Base-by-base conservation (phyloP, 2,113 vertebrate genomes). In the Apodemus speciosus region DNA sequence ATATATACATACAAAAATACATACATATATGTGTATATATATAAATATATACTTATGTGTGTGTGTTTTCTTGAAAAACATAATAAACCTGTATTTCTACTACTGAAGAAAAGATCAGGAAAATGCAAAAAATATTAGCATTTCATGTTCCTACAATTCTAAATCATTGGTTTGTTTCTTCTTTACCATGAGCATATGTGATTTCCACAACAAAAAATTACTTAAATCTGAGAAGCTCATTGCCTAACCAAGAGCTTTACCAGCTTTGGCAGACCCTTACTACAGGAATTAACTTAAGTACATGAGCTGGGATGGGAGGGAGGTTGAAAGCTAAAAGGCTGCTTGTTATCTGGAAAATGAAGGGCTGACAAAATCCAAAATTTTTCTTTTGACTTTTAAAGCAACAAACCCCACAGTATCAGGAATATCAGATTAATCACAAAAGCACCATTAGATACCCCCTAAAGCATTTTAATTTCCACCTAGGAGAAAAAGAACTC, bases 151-250 rank as follows among this genome's bases (percentile, higher is more conserved):
- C 40, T 77, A 2, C 1, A 20, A 10, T 66, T 93, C 87, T 46
- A 27, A 46, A 56, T 25, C 66, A 7, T 56, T 84, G 73, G 58
- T 60, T 85, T 90, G 56, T 81, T 72, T 87, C 23, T 72, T 72
- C n/a, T 27, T 88, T 88, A 1, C 13, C 9, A 21, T 75, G 10
- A 68, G 4, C 30, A 72, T 79, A 32, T 58, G 16, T 40, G 88
- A 62, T 60, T 92, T 92, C 56, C 75, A 69, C 79, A 68, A 80
- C 38, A 86, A 93, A 89, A 56, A 86, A 77, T 58, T 83, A 86
- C 38, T 80, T 86, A 58, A 84, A 91, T 58, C 66, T 66, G 83
- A 84, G 23, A 84, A n/a, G 0, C 9, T 84, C 8, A 4, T 62
- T 43, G 53, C 5, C 14, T 30, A 49, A 38, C 18, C 30, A 60